These are phyloP conservation scores for Enteromius mattozi DNA, from an alignment of 2,797 vertebrate species.

Conservation along the genomic window DNA sequence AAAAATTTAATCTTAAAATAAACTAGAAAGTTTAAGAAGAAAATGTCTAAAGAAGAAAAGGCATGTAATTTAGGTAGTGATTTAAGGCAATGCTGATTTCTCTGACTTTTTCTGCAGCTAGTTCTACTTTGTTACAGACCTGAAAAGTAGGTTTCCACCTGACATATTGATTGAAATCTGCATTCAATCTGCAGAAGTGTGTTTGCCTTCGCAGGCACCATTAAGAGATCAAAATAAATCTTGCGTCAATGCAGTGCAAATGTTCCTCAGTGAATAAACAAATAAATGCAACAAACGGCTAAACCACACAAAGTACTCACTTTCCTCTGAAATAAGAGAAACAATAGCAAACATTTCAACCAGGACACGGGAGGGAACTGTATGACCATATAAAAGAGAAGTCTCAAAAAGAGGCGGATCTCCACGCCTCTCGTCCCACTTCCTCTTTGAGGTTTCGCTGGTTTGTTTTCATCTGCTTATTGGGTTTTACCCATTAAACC, in stretches of 20 bases:
- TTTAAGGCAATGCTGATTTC: not conserved
- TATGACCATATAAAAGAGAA: slow-evolving; percentile 23
- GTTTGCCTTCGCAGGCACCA: not conserved
- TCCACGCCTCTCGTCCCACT: slow-evolving; percentile 70
- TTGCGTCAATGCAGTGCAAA: slow-evolving; percentile 5
- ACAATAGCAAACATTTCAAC: slow-evolving; percentile 15
- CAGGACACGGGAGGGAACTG: slow-evolving; percentile 1
- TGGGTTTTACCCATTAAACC: slow-evolving; percentile 8
- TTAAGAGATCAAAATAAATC: slow-evolving; percentile 27
- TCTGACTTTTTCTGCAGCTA: not conserved
- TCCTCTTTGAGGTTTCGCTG: slow-evolving; percentile 72
- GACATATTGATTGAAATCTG: slow-evolving; percentile 27
- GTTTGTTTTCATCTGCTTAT: slow-evolving; percentile 58
- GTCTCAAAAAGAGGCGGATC: not conserved
- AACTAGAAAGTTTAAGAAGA: not conserved
- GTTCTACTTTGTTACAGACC: slow-evolving; percentile 6
- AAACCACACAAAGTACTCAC: not conserved
- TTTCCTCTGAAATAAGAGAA: slow-evolving; percentile 6
- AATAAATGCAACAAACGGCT: not conserved
- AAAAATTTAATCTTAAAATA: not conserved
- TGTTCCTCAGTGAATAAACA: too few species aligned
- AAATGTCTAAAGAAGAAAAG: not conserved
- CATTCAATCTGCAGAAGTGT: slow-evolving; percentile 20
- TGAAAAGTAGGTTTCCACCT: slow-evolving; percentile 11
- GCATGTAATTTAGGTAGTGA: not conserved